Evolutionary conservation across 2,797 vertebrate species (phyloP), one percentile per base, ranked within the genome.

Genomic region (Pogoniulus pusillus): DNA sequence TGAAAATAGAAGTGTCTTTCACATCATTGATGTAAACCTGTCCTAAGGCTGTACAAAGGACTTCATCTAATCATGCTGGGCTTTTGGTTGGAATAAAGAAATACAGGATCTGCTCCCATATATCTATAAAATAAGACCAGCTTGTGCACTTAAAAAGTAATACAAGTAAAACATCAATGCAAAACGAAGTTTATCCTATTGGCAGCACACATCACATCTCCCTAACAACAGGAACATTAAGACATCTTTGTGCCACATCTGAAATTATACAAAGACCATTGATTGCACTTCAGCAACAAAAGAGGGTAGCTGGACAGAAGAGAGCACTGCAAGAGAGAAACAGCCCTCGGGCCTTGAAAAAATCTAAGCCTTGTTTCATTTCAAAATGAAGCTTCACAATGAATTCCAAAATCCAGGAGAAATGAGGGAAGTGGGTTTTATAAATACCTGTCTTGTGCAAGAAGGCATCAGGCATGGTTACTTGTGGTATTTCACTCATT

Each of bases 201-300:
- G 12, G 59, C 26, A 72, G 35, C 45, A 82, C 22, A 53, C 0
- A 0, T 16, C 22, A 8, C 32, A 32, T 37, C 39, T 60, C 51
- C 51, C 22, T 26, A 66, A 73, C 30, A 84, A 24, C 0, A 0
- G 13, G 20, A 66, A 37, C 16, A 58, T 51, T 26, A 82, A 57
- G 51, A 75, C 0, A 3, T 10, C 39, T 87, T 70, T 87, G 18
- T 35, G 11, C 37, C 65, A 45, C 0, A 0, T 51, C 55, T 30
- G 32, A 23, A 66, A 23, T 89, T 39, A 74, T 39, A 87, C 72
- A 85, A 51, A 87, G 15, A 18, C 19, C 49, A 17, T 43, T 80
- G 62, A 65, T 49, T 77, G 37, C 24, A 23, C 41, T 71, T 78
- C 29, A 34, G 24, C 35, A 78, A 34, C 29, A 7, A 57, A 82